phyloP scores from a whole-genome alignment of 2,888 invertebrate genomes.

The Drosophila conformis region DNA sequence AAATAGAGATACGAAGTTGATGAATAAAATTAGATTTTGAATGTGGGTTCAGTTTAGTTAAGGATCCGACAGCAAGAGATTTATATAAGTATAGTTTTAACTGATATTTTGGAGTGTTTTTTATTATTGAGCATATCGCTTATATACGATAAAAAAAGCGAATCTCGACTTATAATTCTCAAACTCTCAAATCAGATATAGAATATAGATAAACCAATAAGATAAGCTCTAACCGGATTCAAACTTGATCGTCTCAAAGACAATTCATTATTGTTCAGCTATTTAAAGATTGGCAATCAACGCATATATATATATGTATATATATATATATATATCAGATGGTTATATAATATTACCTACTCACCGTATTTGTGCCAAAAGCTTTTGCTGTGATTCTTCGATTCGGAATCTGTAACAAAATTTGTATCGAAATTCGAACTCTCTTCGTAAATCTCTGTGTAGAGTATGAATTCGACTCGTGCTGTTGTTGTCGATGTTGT shows the following conservation, averaged over 20 bases:
- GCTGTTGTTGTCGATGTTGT: constrained; percentile 54
- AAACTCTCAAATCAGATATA: neutral
- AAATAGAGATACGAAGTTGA: neutral
- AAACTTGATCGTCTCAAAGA: neutral
- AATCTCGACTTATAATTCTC: neutral
- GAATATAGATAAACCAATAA: neutral
- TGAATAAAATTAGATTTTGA: neutral
- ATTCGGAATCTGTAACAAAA: constrained; percentile 13
- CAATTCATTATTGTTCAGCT: neutral
- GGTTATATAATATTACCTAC: constrained; percentile 73
- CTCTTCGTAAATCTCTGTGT: constrained; percentile 75
- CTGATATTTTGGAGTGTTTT: neutral
- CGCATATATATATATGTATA: neutral
- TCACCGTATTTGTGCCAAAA: constrained; percentile 84
- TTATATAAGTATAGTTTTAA: neutral
- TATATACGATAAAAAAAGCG: rapidly evolving
- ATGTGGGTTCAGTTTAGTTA: neutral
- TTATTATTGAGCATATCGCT: neutral
- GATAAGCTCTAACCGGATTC: neutral
- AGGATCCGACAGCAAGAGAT: neutral
- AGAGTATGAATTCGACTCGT: constrained; percentile 72
- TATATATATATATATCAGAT: neutral
- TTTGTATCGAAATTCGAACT: constrained; percentile 44
- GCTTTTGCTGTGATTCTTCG: constrained; percentile 42
- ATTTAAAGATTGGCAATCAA: neutral